These are phyloP conservation scores for Chrysolina americana DNA, from an alignment of 2,888 invertebrate species.

Conservation along the genomic window DNA sequence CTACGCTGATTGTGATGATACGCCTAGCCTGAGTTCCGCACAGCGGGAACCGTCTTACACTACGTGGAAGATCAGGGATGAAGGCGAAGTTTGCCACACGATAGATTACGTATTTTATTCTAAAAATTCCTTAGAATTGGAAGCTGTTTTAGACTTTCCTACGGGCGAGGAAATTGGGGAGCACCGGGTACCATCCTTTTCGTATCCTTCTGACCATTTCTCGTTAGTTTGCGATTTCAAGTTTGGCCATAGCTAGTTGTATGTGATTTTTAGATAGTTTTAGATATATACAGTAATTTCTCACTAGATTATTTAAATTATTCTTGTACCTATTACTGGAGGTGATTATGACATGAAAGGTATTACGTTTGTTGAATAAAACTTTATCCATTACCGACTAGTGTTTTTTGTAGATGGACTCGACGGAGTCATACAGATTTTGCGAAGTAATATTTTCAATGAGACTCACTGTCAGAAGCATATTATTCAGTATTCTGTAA, in stretches of 20 bases:
- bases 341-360: constrained; percentile 7
- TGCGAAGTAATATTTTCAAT: too few relatives aligned
- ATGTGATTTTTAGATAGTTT: constrained; percentile 28
- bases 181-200: constrained; percentile 77
- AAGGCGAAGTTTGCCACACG: constrained; percentile 81
- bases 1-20: constrained; percentile 69
- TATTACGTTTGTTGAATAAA: constrained; percentile 19
- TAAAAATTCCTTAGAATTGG: constrained; percentile 73
- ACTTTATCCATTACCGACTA: not conserved
- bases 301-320: constrained; percentile 18
- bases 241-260: constrained; percentile 41
- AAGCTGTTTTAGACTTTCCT: constrained; percentile 75
- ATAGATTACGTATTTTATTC: constrained; percentile 83
- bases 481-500: too few relatives aligned
- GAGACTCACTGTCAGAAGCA: too few relatives aligned
- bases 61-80: constrained; percentile 83
- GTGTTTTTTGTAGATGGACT: not conserved
- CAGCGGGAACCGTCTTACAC: constrained; percentile 79
- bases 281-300: constrained; percentile 22
- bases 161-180: constrained; percentile 78
- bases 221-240: constrained; percentile 79
- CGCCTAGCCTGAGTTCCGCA: constrained; percentile 49
- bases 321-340: not conserved
- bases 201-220: constrained; percentile 85
- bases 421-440: not conserved